A percentile compares a stretch with the other conserved stretches of the same genome.
Evolutionary conservation across 64 coral and sea anemone species (phyloP).

Genomic region (Cladopsammia gracilis): DNA sequence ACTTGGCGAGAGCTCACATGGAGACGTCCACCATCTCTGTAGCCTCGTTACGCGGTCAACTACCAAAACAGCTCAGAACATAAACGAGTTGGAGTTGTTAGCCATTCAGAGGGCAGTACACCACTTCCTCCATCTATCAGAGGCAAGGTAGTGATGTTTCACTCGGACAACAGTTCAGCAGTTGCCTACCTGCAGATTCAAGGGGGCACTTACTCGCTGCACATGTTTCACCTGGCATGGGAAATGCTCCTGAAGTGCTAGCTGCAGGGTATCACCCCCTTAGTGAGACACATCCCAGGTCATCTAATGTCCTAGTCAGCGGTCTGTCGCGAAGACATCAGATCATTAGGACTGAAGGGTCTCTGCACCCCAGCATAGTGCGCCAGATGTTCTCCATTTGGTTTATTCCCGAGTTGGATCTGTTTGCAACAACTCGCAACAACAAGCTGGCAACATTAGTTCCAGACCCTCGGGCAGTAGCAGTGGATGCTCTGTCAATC

Average conservation of each 20-base stretch:
- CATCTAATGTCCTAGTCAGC: constrained; percentile 15
- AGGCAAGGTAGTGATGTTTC: constrained; percentile 22
- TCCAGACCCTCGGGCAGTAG: not conserved
- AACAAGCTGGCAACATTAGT: constrained; percentile 6
- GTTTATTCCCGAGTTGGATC: not conserved
- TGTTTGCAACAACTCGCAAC: not conserved
- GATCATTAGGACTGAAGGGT: constrained; percentile 8
- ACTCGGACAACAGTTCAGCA: constrained; percentile 13
- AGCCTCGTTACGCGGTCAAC: no score
- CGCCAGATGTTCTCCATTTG: no score
- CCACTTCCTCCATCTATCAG: not conserved
- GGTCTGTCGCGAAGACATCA: constrained; percentile 12
- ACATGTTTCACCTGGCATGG: not conserved
- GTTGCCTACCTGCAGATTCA: constrained; percentile 9
- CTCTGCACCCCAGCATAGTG: no score
- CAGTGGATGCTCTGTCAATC: no score
- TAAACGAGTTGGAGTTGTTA: no score
- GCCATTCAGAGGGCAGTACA: not conserved
- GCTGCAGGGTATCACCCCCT: not conserved
- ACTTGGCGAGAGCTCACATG: no score
- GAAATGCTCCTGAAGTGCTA: not conserved
- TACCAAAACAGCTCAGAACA: no score
- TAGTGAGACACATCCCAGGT: not conserved
- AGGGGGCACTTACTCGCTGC: not conserved
- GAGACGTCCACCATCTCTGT: no score